Conservation (phyloP, 2,113 vertebrate species). For the Pao palembangensis region DNA sequence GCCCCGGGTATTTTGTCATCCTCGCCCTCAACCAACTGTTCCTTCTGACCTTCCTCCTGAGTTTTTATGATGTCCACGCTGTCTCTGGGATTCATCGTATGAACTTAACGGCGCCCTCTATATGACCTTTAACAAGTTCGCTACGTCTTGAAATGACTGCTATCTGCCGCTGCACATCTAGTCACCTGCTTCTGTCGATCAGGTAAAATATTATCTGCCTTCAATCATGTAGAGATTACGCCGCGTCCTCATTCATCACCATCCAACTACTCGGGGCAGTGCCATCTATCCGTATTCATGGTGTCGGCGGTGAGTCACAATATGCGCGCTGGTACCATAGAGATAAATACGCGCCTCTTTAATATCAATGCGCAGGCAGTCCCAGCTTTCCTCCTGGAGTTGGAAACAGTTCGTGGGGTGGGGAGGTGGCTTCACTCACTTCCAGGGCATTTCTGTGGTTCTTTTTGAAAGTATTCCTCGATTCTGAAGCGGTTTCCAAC, state of each 20-base stretch:
- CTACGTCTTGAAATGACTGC: slow-evolving; percentile 44
- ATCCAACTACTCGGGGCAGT: slow-evolving; percentile 29
- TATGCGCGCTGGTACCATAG: slow-evolving; percentile 1
- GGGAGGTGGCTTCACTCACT: slow-evolving; percentile 1
- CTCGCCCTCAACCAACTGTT: slow-evolving; percentile 65
- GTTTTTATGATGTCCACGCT: slow-evolving; percentile 66
- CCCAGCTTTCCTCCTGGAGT: background rate
- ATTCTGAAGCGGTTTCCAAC: slow-evolving; percentile 10
- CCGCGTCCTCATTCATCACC: slow-evolving; percentile 39
- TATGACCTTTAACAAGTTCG: slow-evolving; percentile 22
- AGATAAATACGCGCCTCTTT: slow-evolving; percentile 5
- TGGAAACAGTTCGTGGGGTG: background rate
- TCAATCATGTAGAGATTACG: slow-evolving; percentile 39
- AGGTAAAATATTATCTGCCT: slow-evolving; percentile 33
- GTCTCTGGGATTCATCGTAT: slow-evolving; percentile 76
- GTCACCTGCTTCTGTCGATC: slow-evolving; percentile 18
- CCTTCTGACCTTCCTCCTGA: slow-evolving; percentile 46
- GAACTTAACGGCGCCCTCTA: slow-evolving; percentile 14
- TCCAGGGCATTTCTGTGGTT: slow-evolving; percentile 16
- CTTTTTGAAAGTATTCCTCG: slow-evolving; percentile 8
- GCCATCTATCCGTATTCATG: slow-evolving; percentile 49
- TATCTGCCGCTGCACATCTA: slow-evolving; percentile 69
- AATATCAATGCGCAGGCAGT: slow-evolving; percentile 3
- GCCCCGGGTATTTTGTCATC: slow-evolving; percentile 74
- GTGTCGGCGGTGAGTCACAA: slow-evolving; percentile 14